phyloP scores from a whole-genome alignment of 2,113 vertebrate genomes.

The Neolamprologus modestus region DNA sequence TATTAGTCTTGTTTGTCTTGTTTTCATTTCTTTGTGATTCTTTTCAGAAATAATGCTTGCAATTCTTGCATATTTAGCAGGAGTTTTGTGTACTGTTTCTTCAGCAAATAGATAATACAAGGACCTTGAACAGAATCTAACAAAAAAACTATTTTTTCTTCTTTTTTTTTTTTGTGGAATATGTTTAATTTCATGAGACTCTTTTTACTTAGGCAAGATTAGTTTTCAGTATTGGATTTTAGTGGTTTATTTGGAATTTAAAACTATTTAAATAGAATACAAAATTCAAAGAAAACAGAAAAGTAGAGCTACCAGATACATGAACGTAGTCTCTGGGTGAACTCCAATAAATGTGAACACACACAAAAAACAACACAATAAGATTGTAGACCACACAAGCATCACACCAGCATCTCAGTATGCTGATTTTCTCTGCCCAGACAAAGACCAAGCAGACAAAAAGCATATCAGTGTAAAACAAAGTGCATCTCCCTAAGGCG shows the following conservation, averaged over 20 bases:
- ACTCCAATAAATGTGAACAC: not conserved
- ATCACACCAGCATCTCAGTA: not conserved
- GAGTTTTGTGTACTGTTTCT: not conserved
- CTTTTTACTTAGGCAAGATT: not conserved
- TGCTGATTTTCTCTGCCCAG: constrained; percentile 16
- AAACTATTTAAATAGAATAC: not conserved
- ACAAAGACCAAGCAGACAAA: constrained; percentile 42
- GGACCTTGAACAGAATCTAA: not conserved
- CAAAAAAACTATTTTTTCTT: not conserved
- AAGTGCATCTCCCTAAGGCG: constrained; percentile 49
- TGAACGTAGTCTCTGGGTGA: not conserved
- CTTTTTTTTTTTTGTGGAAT: not conserved
- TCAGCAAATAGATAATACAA: not conserved
- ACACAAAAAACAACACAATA: not conserved
- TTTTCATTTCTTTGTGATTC: not conserved
- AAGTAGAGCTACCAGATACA: not conserved
- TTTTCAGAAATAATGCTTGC: not conserved
- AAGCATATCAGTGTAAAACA: constrained; percentile 62
- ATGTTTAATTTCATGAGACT: not conserved
- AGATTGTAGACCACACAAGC: constrained; percentile 4
- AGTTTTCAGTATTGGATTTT: not conserved
- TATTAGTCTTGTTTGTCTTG: not conserved
- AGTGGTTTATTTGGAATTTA: not conserved
- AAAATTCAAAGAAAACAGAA: not conserved
- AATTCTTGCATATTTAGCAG: not conserved